These are phyloP conservation scores for Sarcophaga carnaria DNA, from an alignment of 2,888 invertebrate species.

Conservation along the genomic window DNA sequence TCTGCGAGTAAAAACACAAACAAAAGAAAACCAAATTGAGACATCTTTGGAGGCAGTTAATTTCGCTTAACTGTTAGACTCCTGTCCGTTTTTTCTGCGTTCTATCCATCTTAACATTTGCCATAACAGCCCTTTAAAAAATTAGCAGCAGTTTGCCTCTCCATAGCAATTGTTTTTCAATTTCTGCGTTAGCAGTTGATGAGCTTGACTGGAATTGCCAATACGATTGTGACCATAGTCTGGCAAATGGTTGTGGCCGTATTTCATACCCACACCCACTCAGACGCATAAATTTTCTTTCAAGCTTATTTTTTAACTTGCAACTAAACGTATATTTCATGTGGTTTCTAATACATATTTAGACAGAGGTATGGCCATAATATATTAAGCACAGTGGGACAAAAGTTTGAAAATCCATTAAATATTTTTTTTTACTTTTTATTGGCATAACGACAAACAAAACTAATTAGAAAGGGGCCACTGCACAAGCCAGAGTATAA, in stretches of 20 bases:
- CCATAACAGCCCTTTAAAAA: conserved; percentile 34
- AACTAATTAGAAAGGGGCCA: too few species aligned
- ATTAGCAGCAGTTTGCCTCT: conserved; percentile 40
- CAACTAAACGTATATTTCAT: neutral
- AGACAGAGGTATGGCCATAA: neutral
- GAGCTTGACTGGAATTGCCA: neutral
- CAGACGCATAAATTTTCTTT: conserved; percentile 36
- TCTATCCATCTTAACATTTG: neutral
- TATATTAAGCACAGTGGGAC: neutral
- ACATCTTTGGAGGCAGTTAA: conserved; percentile 33
- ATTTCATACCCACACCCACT: conserved; percentile 19
- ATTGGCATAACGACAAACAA: too few species aligned
- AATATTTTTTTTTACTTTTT: too few species aligned
- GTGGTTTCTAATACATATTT: neutral
- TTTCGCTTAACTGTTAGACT: neutral
- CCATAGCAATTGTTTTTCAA: conserved; percentile 2
- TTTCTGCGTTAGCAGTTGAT: neutral
- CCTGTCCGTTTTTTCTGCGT: too few species aligned
- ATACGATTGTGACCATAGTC: neutral
- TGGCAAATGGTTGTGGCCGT: neutral
- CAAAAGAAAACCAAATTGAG: neutral
- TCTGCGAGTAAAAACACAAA: neutral
- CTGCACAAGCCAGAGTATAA: too few species aligned
- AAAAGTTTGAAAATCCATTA: neutral
- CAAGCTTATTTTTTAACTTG: neutral